Evolutionary conservation across 2,113 vertebrate genomes (phyloP).

Genomic region (Petrocephalus zakoni): DNA sequence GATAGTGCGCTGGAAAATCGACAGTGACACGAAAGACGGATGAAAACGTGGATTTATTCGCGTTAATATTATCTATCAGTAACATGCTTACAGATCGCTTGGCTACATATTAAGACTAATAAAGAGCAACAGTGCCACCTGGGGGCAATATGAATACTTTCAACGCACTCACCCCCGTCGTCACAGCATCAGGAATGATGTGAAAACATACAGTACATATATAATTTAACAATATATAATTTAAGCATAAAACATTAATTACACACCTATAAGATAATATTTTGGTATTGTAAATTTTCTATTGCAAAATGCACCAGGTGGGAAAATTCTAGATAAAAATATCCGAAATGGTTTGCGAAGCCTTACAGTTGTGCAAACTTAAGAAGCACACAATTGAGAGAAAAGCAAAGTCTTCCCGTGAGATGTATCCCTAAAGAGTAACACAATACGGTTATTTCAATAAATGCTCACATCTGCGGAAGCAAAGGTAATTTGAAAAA

Average conservation of each 20-base stretch:
- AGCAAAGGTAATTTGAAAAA: not conserved
- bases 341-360: not conserved
- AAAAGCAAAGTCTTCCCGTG: not conserved
- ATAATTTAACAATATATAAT: not conserved
- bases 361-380: not conserved
- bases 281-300: not conserved
- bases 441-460: not conserved
- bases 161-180: not conserved
- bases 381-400: not conserved
- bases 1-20: not conserved
- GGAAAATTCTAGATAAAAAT: not conserved
- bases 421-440: not conserved
- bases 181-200: not conserved
- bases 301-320: too few species aligned
- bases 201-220: not conserved
- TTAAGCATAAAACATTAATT: not conserved
- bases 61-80: not conserved
- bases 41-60: not conserved
- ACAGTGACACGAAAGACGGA: not conserved
- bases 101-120: not conserved
- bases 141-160: constrained; percentile 32
- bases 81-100: not conserved
- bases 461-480: not conserved
- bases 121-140: constrained; percentile 40
- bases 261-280: not conserved